Conservation (phyloP, 2,888 invertebrate species). For the Cyclophora albipunctata region DNA sequence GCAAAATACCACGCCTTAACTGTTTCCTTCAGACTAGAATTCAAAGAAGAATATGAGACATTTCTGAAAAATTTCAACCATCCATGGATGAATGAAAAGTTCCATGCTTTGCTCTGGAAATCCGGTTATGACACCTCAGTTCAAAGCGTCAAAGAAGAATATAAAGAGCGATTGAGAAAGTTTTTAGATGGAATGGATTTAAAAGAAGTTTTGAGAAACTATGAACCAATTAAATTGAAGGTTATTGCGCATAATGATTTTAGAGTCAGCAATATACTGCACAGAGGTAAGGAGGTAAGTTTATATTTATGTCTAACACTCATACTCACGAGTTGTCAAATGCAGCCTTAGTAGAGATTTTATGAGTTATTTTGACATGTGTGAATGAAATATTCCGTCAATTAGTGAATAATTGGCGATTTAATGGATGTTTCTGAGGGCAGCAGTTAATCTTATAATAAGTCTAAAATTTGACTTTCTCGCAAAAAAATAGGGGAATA, state of each 20-base stretch:
- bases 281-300: slow-evolving; percentile 17
- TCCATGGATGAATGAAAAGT: not conserved
- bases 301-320: not conserved
- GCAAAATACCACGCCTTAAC: slow-evolving; percentile 45
- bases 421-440: no score
- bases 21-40: slow-evolving; percentile 29
- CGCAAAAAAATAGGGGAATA: no score
- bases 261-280: slow-evolving; percentile 34
- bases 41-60: slow-evolving; percentile 18
- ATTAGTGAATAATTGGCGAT: no score
- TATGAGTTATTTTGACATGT: no score
- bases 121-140: not conserved
- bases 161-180: slow-evolving; percentile 22
- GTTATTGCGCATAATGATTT: slow-evolving; percentile 32
- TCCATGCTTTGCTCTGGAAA: slow-evolving; percentile 13
- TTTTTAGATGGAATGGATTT: slow-evolving; percentile 17
- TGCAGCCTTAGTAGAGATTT: no score
- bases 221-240: slow-evolving; percentile 1
- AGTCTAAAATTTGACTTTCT: no score
- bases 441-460: no score
- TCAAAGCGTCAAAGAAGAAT: slow-evolving; percentile 20
- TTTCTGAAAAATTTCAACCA: slow-evolving; percentile 1
- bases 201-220: slow-evolving; percentile 5
- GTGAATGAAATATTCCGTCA: no score
- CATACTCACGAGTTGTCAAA: no score